Percentiles rank a stretch among this genome's conserved stretches.
Conservation (phyloP, 2,113 vertebrate genomes). For the Synchiropus splendidus region DNA sequence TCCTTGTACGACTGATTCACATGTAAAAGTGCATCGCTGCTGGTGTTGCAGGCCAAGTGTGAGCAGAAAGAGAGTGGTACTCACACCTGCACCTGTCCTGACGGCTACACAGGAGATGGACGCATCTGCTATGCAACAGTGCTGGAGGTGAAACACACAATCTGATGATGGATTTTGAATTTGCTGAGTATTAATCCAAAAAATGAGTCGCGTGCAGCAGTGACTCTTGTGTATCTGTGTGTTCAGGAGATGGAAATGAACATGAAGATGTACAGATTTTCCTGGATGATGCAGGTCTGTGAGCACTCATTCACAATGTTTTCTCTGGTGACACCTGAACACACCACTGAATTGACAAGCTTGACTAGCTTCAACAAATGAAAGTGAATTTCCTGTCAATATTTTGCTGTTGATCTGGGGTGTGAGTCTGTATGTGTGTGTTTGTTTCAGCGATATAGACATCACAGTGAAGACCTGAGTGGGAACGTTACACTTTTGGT, state of each 20-base stretch:
- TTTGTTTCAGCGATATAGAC: conserved; percentile 20
- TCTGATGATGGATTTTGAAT: not conserved
- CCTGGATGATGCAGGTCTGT: conserved; percentile 64
- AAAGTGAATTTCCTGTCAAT: too few species aligned
- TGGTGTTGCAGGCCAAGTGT: conserved; percentile 74
- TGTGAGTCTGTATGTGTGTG: not conserved
- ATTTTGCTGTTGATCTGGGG: too few species aligned
- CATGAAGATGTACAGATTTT: conserved; percentile 60
- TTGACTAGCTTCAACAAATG: not conserved
- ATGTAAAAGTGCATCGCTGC: conserved; percentile 1
- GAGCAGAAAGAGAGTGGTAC: conserved; percentile 46
- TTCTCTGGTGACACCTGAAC: not conserved
- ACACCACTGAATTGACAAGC: not conserved
- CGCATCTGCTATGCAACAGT: conserved; percentile 75
- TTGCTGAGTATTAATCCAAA: not conserved
- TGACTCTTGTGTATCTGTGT: conserved; percentile 8
- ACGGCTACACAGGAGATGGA: conserved; percentile 75
- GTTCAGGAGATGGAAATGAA: conserved; percentile 77
- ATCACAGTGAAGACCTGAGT: conserved; percentile 44
- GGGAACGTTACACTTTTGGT: conserved; percentile 75
- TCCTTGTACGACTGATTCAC: too few species aligned
- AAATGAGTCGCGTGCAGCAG: conserved; percentile 2
- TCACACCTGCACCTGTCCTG: conserved; percentile 70
- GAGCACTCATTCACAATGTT: not conserved
- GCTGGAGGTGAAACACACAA: conserved; percentile 37